phyloP scores from a whole-genome alignment of 2,888 invertebrate genomes.

The Eupithecia vulgata region DNA sequence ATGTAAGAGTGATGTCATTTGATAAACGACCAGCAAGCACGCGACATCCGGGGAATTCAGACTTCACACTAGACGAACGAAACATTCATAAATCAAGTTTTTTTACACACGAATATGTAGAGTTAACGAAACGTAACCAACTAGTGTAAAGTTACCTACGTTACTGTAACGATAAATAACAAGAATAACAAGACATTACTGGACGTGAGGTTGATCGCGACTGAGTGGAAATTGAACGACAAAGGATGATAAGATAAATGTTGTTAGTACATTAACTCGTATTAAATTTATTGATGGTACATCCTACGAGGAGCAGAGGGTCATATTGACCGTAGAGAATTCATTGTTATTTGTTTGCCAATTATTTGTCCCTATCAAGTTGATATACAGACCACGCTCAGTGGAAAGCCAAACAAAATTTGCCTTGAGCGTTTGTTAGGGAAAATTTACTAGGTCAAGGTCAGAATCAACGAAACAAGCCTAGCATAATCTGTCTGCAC shows the following conservation, averaged over 20 bases:
- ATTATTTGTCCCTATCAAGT: conserved; percentile 48
- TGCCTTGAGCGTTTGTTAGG: conserved; percentile 52
- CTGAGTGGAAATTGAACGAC: conserved; percentile 67
- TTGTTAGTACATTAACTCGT: conserved; percentile 72
- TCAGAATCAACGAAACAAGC: conserved; percentile 18
- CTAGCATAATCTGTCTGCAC: conserved; percentile 15
- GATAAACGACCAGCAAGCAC: conserved; percentile 55
- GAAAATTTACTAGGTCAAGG: conserved; percentile 64
- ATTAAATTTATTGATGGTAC: conserved; percentile 45
- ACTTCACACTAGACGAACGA: conserved; percentile 42
- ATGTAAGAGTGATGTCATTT: conserved; percentile 50
- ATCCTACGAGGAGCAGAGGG: conserved; percentile 51
- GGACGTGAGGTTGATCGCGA: conserved; percentile 50
- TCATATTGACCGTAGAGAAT: conserved; percentile 46
- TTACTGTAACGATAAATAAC: conserved; percentile 21
- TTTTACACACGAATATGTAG: conserved; percentile 42
- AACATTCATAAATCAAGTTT: conserved; percentile 45
- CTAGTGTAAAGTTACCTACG: conserved; percentile 33
- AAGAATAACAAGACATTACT: conserved; percentile 38
- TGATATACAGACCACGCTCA: conserved; percentile 51
- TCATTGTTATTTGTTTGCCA: conserved; percentile 62
- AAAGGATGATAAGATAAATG: conserved; percentile 72
- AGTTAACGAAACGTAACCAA: conserved; percentile 51
- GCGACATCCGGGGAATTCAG: conserved; percentile 50
- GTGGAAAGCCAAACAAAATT: conserved; percentile 44